Evolutionary conservation across 2,797 vertebrate species (phyloP).

Genomic region (Mus spretus): DNA sequence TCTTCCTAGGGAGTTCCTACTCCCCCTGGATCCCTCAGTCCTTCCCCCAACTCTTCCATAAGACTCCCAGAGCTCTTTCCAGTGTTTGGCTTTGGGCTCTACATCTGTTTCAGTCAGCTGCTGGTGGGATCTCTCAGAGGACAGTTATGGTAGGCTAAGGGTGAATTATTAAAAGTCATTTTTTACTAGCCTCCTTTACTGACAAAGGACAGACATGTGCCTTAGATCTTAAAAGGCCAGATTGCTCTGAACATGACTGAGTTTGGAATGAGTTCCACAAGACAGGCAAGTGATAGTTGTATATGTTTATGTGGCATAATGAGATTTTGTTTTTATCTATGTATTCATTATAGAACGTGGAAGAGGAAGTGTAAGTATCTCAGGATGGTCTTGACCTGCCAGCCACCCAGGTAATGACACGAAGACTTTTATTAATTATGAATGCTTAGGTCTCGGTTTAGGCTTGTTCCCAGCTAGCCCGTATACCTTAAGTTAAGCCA

Average conservation of each 20-base stretch:
- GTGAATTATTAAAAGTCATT: neutral
- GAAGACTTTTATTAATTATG: neutral
- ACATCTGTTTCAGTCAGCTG: neutral
- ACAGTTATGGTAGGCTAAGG: neutral
- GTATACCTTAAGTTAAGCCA: neutral
- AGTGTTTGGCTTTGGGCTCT: neutral
- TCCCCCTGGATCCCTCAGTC: neutral
- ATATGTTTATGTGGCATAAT: neutral
- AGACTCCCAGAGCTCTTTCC: neutral
- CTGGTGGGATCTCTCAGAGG: neutral
- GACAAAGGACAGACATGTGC: neutral
- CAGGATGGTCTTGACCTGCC: neutral
- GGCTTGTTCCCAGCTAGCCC: neutral
- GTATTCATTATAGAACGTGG: neutral
- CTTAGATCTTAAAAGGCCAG: neutral
- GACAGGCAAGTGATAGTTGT: neutral
- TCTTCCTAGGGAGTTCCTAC: neutral
- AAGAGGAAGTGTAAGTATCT: neutral
- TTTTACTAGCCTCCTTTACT: neutral
- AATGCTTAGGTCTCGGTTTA: neutral
- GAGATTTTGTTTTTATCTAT: slow-evolving; percentile 2
- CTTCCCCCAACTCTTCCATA: neutral
- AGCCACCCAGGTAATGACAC: neutral
- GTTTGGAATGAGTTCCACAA: neutral
- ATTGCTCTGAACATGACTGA: neutral